phyloP scores from a whole-genome alignment of 53 echinoderm and acorn worm species.

The Holothuria scabra region DNA sequence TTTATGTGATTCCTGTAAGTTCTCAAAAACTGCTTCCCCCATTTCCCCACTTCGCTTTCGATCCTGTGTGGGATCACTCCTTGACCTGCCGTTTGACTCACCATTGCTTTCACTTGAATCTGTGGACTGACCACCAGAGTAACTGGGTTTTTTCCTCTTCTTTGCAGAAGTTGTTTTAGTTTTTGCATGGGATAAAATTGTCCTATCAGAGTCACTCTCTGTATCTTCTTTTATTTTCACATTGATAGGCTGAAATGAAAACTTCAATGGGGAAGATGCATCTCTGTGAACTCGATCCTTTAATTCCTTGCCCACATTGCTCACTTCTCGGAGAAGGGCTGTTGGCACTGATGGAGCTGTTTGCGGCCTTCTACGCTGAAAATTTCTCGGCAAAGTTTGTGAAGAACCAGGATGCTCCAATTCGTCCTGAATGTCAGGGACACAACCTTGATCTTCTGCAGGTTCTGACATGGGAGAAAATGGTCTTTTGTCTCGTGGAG shows the following conservation, averaged over 20 bases:
- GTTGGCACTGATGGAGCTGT: conserved; percentile 47
- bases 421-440: conserved; percentile 49
- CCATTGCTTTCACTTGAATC: conserved; percentile 54
- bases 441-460: conserved; percentile 73
- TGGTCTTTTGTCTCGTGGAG: conserved; percentile 34
- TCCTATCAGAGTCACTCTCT: conserved; percentile 30
- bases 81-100: conserved; percentile 72
- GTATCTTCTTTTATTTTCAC: conserved; percentile 38
- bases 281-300: conserved; percentile 25
- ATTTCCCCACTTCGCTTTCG: conserved; percentile 70
- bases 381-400: conserved; percentile 38
- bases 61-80: conserved; percentile 97
- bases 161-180: conserved; percentile 12
- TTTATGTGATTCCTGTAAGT: conserved; percentile 38
- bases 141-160: conserved; percentile 75
- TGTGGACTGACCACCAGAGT: conserved; percentile 43
- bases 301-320: conserved; percentile 30
- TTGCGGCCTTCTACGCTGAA: conserved; percentile 55
- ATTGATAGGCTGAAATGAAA: conserved; percentile 47
- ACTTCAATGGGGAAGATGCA: conserved; percentile 4
- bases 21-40: conserved; percentile 48
- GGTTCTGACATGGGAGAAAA: conserved; percentile 54
- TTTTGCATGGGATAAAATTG: conserved; percentile 40
- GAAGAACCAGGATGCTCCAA: not conserved
- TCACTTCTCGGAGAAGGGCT: conserved; percentile 37